A percentile compares a stretch with the other conserved stretches of the same genome.
Conservation (phyloP, 2,113 vertebrate genomes). For the Nycticebus coucang region DNA sequence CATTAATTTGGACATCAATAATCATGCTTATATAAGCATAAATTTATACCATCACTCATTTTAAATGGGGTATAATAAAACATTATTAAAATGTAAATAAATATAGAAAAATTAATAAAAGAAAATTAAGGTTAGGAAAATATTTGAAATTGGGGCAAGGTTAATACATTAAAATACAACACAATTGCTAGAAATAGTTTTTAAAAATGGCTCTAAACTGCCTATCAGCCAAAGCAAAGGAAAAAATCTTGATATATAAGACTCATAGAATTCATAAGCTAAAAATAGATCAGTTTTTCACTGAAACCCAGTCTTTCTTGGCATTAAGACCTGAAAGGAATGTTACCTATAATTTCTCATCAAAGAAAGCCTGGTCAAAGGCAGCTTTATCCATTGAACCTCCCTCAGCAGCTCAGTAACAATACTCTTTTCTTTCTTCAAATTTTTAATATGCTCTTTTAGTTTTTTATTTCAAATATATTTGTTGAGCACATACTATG, state of each 20-base stretch:
- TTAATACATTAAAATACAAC: not conserved
- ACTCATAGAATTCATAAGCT: not conserved
- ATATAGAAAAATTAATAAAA: not conserved
- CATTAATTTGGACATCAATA: not conserved
- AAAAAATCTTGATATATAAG: not conserved
- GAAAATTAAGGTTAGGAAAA: slow-evolving; percentile 36
- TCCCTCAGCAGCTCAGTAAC: not conserved
- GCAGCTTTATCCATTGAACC: not conserved
- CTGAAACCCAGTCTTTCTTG: not conserved
- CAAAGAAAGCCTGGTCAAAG: not conserved
- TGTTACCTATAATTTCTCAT: not conserved
- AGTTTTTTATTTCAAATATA: not conserved
- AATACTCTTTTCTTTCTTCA: not conserved
- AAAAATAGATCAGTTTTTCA: not conserved
- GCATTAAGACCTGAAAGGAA: not conserved
- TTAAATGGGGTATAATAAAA: not conserved
- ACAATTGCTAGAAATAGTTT: not conserved
- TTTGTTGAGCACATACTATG: not conserved
- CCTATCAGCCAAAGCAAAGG: slow-evolving; percentile 1
- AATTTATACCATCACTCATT: not conserved
- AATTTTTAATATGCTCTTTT: not conserved
- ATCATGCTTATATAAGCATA: not conserved
- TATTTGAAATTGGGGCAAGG: not conserved
- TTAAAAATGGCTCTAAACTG: not conserved
- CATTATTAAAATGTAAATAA: slow-evolving; percentile 6